These are phyloP conservation scores for Chaetodon trifasciatus DNA, from an alignment of 2,797 vertebrate species.

Conservation along the genomic window DNA sequence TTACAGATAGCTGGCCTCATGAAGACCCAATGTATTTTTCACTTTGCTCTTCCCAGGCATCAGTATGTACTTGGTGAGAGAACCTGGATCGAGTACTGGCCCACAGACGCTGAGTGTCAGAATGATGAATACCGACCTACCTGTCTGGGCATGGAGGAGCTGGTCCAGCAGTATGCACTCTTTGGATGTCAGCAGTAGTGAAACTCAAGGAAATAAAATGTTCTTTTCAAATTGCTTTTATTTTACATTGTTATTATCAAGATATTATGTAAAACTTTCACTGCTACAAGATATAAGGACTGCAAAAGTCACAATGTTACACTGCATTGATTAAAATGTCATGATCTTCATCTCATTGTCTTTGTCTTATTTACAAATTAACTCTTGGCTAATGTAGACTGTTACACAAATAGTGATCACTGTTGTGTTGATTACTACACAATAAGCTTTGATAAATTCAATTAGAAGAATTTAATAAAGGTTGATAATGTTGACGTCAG, in stretches of 20 bases:
- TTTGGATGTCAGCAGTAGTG: conserved; percentile 35
- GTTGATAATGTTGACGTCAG: background rate
- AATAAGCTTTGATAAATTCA: background rate
- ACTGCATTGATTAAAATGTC: conserved; percentile 17
- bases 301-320: background rate
- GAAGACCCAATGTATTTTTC: background rate
- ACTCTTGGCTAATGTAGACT: background rate
- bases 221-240: background rate
- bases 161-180: background rate
- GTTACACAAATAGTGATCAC: background rate
- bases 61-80: conserved; percentile 59
- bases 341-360: background rate
- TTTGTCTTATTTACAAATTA: background rate
- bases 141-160: conserved; percentile 48
- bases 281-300: background rate
- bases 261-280: background rate
- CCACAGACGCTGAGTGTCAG: conserved; percentile 47
- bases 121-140: rapidly evolving
- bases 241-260: background rate
- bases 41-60: conserved; percentile 38
- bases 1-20: background rate
- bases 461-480: background rate
- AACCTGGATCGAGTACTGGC: conserved; percentile 77
- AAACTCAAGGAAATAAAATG: background rate
- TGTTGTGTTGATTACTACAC: background rate